Conservation (phyloP, 2,113 vertebrate genomes). For the Chionomys nivalis region DNA sequence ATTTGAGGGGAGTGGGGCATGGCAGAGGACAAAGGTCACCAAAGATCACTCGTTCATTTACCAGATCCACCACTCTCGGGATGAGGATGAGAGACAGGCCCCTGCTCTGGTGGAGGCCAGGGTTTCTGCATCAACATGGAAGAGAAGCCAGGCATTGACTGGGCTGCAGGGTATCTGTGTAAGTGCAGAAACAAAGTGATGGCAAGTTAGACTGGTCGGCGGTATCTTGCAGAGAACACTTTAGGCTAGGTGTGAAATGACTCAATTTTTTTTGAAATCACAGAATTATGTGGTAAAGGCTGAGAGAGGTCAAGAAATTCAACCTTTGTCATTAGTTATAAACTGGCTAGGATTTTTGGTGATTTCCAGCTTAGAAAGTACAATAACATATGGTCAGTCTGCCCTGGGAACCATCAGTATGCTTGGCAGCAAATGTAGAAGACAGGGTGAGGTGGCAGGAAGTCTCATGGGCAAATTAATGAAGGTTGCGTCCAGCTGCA, state of each 20-base stretch:
- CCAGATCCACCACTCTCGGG: not conserved
- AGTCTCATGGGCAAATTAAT: not conserved
- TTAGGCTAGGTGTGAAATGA: not conserved
- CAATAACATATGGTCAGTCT: not conserved
- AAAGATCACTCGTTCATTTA: not conserved
- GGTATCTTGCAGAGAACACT: not conserved
- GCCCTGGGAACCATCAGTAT: not conserved
- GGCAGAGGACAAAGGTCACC: not conserved
- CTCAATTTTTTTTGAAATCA: not conserved
- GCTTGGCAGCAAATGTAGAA: not conserved
- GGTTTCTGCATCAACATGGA: not conserved
- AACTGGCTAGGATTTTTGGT: constrained; percentile 28
- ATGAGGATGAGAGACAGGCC: not conserved
- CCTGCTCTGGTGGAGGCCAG: not conserved
- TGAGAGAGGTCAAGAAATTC: not conserved
- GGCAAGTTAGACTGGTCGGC: not conserved
- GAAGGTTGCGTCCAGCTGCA: not conserved
- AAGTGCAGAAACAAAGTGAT: not conserved
- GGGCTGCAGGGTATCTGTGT: not conserved
- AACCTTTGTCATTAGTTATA: not conserved
- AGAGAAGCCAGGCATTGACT: not conserved
- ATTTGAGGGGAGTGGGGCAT: not conserved
- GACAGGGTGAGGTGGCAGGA: not conserved
- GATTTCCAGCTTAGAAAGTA: constrained; percentile 2
- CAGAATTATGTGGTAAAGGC: constrained; percentile 34